phyloP scores from a whole-genome alignment of 1,140 invertebrate species.

The Drosophila nikananu region DNA sequence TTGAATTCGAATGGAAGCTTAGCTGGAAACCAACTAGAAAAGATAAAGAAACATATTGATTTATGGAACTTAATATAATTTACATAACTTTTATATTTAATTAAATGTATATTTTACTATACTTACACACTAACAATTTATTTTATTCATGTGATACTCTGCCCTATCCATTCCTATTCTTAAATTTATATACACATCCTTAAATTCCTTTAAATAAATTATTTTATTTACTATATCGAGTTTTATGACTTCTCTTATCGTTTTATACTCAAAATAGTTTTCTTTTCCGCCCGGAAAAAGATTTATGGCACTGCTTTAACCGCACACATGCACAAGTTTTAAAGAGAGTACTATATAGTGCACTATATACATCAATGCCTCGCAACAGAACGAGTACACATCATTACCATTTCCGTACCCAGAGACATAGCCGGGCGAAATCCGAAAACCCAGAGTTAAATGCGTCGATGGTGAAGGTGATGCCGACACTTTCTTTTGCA shows the following conservation, averaged over 20 bases:
- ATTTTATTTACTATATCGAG: background rate
- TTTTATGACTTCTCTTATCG: background rate
- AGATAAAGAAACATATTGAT: background rate
- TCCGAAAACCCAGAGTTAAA: slow-evolving; percentile 48
- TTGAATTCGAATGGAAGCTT: background rate
- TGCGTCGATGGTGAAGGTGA: slow-evolving; percentile 58
- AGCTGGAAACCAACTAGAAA: background rate
- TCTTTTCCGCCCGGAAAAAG: background rate
- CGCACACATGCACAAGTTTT: slow-evolving; percentile 2
- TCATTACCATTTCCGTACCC: slow-evolving; percentile 45
- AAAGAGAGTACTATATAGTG: slow-evolving; percentile 1
- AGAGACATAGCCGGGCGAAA: slow-evolving; percentile 3
- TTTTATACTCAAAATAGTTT: slow-evolving; percentile 29
- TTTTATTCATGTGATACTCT: background rate
- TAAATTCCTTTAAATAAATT: too few species aligned
- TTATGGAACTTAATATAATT: background rate
- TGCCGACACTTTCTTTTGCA: slow-evolving; percentile 42
- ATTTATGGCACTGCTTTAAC: slow-evolving; percentile 25
- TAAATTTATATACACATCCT: too few species aligned
- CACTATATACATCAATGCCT: slow-evolving; percentile 41
- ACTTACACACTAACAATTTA: too few species aligned
- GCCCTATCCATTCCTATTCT: background rate
- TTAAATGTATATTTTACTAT: background rate
- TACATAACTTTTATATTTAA: background rate
- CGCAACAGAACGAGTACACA: slow-evolving; percentile 31